phyloP scores from a whole-genome alignment of 2,113 vertebrate genomes.

The Lipophrys pholis region DNA sequence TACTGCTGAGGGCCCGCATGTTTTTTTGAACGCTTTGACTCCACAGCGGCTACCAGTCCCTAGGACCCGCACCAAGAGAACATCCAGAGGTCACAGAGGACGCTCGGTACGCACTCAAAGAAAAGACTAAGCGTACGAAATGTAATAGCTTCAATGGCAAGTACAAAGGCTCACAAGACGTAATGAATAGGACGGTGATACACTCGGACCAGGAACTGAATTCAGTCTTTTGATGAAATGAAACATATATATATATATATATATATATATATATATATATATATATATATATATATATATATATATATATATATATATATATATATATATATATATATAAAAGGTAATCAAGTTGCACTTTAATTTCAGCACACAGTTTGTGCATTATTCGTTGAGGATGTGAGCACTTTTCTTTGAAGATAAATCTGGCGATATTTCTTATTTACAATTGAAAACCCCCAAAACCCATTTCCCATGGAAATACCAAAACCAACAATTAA shows the following conservation, averaged over 20 bases:
- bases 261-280: too few species aligned
- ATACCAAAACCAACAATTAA: not conserved
- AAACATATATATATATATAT: constrained; percentile 2
- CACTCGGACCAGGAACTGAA: not conserved
- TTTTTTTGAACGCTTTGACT: constrained; percentile 39
- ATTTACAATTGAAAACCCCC: not conserved
- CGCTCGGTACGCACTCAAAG: not conserved
- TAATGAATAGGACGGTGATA: not conserved
- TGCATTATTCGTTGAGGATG: constrained; percentile 16
- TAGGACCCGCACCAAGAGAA: constrained; percentile 19
- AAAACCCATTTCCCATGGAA: not conserved
- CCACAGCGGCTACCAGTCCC: constrained; percentile 2
- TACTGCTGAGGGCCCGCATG: constrained; percentile 42
- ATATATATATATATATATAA: not conserved
- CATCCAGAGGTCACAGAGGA: constrained; percentile 44
- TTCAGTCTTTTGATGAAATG: not conserved
- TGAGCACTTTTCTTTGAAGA: not conserved
- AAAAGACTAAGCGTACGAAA: constrained; percentile 18
- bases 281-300: too few species aligned
- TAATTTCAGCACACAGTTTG: constrained; percentile 11
- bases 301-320: too few species aligned
- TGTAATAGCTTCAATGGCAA: constrained; percentile 6
- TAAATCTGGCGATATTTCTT: not conserved
- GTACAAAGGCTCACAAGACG: not conserved
- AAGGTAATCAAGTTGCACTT: constrained; percentile 7